Evolutionary conservation across 1,140 invertebrate species (phyloP), one percentile per base, ranked within the genome.

Genomic region (Homarus americanus): DNA sequence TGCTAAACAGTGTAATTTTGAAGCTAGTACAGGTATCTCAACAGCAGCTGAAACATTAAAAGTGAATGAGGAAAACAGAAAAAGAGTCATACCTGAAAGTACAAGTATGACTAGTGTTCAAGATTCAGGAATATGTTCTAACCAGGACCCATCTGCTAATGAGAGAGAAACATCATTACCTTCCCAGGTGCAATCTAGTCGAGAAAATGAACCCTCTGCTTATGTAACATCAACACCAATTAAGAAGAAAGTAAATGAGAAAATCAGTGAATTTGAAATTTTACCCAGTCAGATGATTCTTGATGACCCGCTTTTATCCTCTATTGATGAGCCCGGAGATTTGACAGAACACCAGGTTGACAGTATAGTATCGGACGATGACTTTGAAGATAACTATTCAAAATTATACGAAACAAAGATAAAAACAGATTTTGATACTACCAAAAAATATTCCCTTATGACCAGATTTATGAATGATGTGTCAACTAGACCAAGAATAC

Each of bases 201-300:
- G 63, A 32, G 69, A 83, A 34, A 66, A 34, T 32, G 41, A 63
- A 58, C 1, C 24, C 24, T 63, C 44, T 32, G 15, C 34, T 2
- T 90, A 82, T 83, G 36, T 90, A 36, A 90, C 88, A 17, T 90
- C 88, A 2, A 90, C 88, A 41, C 88, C 88, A 53, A 90, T 83
- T 53, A 90, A 90, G n/a, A 49, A 75, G 15, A 17, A 28, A 17
- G 4, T 12, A 36, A 36, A 34, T 53, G 40, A n/a, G 28, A 44
- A n/a, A 12, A 28, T 24, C n/a, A 20, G 20, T 69, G 76, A 78
- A 32, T 72, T 10, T 79, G 86, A 58, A 20, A 76, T 90, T 83
- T 40, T 90, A 63, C 38, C 80, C 32, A 83, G 80, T 78, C 69
- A 84, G 34, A 72, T 58, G 66, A 90, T 90, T 75, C 66, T 90